Evolutionary conservation across 37 sponge, comb jelly and placozoan species (phyloP).

Genomic region (Agelas oroides): DNA sequence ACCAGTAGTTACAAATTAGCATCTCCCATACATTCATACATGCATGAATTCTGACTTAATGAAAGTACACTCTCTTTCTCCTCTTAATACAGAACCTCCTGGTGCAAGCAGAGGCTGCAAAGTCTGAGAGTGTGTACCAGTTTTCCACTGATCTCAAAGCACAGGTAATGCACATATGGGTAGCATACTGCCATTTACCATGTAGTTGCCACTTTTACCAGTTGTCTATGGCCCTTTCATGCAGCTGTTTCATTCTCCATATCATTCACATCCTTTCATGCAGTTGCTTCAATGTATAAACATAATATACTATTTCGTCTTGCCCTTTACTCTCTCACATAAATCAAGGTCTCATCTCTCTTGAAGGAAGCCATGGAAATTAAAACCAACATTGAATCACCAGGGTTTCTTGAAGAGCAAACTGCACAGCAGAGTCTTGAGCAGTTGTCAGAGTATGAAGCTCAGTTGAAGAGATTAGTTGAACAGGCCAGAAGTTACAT

Average conservation of each 20-base stretch:
- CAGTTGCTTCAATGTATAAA: too few relatives aligned
- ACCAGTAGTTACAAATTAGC: too few relatives aligned
- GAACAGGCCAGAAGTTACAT: constrained; percentile 14
- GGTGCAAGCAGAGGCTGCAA: constrained; percentile 44
- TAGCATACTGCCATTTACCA: too few relatives aligned
- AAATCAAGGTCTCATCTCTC: background rate
- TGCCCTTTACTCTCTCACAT: too few relatives aligned
- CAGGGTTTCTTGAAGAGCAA: background rate
- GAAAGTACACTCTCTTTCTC: too few relatives aligned
- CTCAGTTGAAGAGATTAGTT: background rate
- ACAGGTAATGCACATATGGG: background rate
- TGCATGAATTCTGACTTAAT: too few relatives aligned
- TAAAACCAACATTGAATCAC: constrained; percentile 21
- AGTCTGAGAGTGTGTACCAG: constrained; percentile 21
- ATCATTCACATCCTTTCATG: too few relatives aligned
- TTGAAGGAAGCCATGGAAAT: constrained; percentile 35
- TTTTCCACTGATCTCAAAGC: constrained; percentile 30
- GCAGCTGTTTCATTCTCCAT: too few relatives aligned
- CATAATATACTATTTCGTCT: too few relatives aligned
- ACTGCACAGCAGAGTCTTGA: background rate
- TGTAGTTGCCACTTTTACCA: too few relatives aligned
- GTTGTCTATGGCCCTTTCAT: too few relatives aligned
- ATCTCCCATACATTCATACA: background rate
- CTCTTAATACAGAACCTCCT: constrained; percentile 20
- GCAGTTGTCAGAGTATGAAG: background rate